Evolutionary conservation across 2,797 vertebrate species (phyloP), one percentile per base, ranked within the genome.

Genomic region (Acanthurus tractus): DNA sequence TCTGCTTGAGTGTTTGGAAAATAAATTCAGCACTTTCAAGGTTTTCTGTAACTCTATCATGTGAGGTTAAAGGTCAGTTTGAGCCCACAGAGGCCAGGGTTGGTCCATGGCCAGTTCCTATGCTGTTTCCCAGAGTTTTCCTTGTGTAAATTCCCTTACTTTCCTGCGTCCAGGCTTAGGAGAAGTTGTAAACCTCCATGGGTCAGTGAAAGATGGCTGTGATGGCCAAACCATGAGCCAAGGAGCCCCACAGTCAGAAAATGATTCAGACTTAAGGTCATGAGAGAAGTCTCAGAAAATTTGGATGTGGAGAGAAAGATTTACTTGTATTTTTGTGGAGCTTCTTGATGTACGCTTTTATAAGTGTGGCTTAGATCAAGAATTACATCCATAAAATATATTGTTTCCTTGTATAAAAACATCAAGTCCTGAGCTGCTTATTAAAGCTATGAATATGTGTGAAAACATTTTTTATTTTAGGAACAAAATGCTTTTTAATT

Each of bases 211-310:
- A 46, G 48, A 88, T 76, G 63, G 65, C 53, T 29, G 25, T 29
- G 3, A 29, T 29, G 25, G 25, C 3, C 3, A 74, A 70, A 69
- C 25, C 44, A 46, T 63, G 49, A 87, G 80, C 67, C 74, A 80
- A 74, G 76, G 57, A 83, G 44, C 58, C 72, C 65, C 69, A 36
- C 49, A 71, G 42, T 48, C 17, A 72, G 55, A 72, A 48, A 78
- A 77, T 14, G 8, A 74, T 78, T 63, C 46, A 74, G 73, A 44
- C 38, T 54, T 44, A 25, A 86, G 90, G 90, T 89, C 91, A 76
- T 91, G 91, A 84, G 92, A 93, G 86, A 91, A 89, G 89, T 88
- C 85, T 74, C 46, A 46, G 48, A 66, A 52, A 85, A 74, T 63
- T 3, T 45, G 46, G 34, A 76, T 14, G 25, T 38, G 18, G 46